Evolutionary conservation across 2,797 vertebrate species (phyloP), one percentile per base, ranked within the genome.

Genomic region (Chaetophractus vellerosus): DNA sequence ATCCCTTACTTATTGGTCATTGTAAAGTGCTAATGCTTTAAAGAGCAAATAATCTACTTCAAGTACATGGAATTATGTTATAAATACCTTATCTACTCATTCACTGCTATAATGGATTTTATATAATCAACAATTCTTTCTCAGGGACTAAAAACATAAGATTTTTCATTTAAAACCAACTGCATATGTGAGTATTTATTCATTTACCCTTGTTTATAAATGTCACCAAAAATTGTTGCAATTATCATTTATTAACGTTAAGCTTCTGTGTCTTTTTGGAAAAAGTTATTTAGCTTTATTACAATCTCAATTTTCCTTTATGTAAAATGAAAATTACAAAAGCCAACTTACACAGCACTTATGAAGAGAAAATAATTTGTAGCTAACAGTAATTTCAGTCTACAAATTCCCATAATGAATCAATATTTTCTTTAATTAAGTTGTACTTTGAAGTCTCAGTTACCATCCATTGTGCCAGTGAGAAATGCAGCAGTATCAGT

Each of bases 281-380:
- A 87, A 75, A 93, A 3, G 2, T 84, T 75, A 75, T 66, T 93
- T 31, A 38, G 11, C 31, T 88, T 63, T 61, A 33, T 31, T 33
- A 63, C 48, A 80, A 81, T 81, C 11, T 85, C 19, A 36, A 19
- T 9, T 63, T 66, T 76, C 26, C 8, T 18, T 72, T 71, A n/a
- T 72, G 16, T 87, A 41, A 84, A 59, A 50, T 16, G 59, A 9
- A 71, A 81, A 88, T 85, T 41, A 21, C n/a, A 50, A 63, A 59
- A 63, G 33, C 0, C 7, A 88, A 48, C 63, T 84, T 72, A 75
- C 5, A 71, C 7, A 1, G 23, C 41, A 76, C 14, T 92, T 90
- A 74, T 52, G 2, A 94, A 66, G 38, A 24, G n/a, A 76, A 89
- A 91, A 85, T 74, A 63, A 75, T 55, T 14, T 74, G 33, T 57